Evolutionary conservation across 1,140 invertebrate genomes (phyloP).

Genomic region (Calycopis cecrops): DNA sequence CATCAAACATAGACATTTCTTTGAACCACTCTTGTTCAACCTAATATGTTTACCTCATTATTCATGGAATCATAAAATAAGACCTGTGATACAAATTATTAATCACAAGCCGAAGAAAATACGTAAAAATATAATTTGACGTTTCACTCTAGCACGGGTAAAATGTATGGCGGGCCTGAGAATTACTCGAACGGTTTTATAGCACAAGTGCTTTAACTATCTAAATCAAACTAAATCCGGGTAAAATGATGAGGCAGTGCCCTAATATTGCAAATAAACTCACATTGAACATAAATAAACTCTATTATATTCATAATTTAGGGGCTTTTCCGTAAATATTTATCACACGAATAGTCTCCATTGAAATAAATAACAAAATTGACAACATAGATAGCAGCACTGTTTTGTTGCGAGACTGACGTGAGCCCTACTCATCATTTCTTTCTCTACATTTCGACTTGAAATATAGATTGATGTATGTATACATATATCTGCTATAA

Average conservation of each 20-base stretch:
- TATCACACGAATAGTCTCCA: conserved; percentile 68
- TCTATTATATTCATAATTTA: conserved; percentile 38
- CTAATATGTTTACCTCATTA: background rate
- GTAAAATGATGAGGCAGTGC: conserved; percentile 2
- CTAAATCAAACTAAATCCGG: background rate
- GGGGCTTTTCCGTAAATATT: conserved; percentile 65
- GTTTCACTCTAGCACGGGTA: conserved; percentile 68
- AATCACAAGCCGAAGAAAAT: conserved; percentile 29
- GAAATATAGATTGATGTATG: conserved; percentile 34
- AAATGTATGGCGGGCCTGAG: conserved; percentile 71
- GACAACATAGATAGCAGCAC: conserved; percentile 75
- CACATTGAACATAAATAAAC: conserved; percentile 28
- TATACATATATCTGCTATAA: conserved; percentile 51
- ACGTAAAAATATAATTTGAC: conserved; percentile 60
- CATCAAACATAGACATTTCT: conserved; percentile 18
- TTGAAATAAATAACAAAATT: conserved; percentile 69
- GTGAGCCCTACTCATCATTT: conserved; percentile 67
- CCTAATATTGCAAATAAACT: conserved; percentile 35
- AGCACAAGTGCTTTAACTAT: background rate
- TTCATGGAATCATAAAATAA: background rate
- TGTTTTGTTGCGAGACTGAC: conserved; percentile 73
- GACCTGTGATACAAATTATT: conserved; percentile 4
- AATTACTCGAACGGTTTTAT: conserved; percentile 25
- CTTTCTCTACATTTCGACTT: conserved; percentile 41
- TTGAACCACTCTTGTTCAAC: background rate